Conservation (phyloP, 2,113 vertebrate genomes). For the Puntigrus tetrazona region DNA sequence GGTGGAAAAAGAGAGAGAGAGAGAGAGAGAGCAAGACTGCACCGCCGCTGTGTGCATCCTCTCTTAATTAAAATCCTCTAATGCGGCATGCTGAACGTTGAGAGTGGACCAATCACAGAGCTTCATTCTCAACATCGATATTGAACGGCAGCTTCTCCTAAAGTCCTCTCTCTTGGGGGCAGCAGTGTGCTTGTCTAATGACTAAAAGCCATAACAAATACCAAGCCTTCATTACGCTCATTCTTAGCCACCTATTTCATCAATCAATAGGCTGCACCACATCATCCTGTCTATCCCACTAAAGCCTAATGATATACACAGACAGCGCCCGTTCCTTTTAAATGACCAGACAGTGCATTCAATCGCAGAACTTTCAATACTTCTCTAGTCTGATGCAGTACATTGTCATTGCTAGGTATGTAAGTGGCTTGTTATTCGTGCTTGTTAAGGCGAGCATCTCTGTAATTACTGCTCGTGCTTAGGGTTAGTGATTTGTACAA, state of each 20-base stretch:
- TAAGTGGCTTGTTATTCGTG: not conserved
- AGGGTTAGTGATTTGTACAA: not conserved
- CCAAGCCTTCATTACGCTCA: conserved; percentile 44
- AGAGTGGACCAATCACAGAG: conserved; percentile 51
- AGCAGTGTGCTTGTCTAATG: conserved; percentile 22
- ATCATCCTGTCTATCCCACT: conserved; percentile 18
- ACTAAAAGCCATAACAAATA: conserved; percentile 41
- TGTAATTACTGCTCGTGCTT: not conserved
- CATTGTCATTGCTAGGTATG: not conserved
- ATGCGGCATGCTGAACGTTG: conserved; percentile 57
- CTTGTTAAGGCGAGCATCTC: not conserved
- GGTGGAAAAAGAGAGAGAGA: conserved; percentile 17
- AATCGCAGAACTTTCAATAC: not conserved
- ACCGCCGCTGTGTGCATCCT: conserved; percentile 31
- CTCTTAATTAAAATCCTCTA: conserved; percentile 67
- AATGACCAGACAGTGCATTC: not conserved
- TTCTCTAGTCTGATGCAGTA: not conserved
- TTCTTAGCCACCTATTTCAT: conserved; percentile 36
- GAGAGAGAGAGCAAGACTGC: not conserved
- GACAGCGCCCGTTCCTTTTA: not conserved
- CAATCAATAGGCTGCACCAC: conserved; percentile 19
- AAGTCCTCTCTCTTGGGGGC: conserved; percentile 23
- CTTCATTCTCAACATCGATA: conserved; percentile 33
- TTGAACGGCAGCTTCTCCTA: conserved; percentile 31
- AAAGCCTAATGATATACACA: conserved; percentile 9